A percentile compares a stretch with the other conserved stretches of the same genome.
phyloP scores from a whole-genome alignment of 2,797 vertebrate genomes.

The Pseudotriccus pelzelni region DNA sequence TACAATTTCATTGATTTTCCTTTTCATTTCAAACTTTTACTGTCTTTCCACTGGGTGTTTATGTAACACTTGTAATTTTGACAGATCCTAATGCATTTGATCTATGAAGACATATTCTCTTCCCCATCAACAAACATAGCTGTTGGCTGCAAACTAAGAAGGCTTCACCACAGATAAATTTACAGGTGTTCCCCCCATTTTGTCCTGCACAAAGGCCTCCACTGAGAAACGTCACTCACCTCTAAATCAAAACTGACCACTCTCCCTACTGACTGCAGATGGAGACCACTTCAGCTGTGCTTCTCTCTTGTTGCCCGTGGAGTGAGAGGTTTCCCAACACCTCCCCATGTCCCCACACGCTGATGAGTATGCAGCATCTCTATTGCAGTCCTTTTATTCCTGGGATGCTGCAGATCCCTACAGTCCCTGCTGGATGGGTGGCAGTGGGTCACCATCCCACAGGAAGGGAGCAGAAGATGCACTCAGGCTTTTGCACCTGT shows the following conservation, averaged over 20 bases:
- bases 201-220: background rate
- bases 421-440: background rate
- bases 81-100: background rate
- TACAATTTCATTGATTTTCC: background rate
- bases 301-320: accelerated
- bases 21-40: background rate
- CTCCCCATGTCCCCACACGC: accelerated
- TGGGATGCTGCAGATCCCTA: accelerated
- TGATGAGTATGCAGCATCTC: background rate
- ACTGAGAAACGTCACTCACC: background rate
- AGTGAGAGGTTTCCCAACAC: background rate
- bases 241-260: background rate
- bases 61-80: background rate
- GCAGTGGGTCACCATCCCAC: accelerated
- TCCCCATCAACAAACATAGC: background rate
- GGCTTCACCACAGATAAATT: background rate
- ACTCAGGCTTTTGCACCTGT: background rate
- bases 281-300: background rate
- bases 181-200: background rate
- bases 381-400: background rate
- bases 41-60: background rate
- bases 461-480: background rate
- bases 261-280: background rate
- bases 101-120: background rate
- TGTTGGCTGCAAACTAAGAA: background rate